A percentile compares a stretch with the other conserved stretches of the same genome.
Evolutionary conservation across 2,113 vertebrate genomes (phyloP).

Genomic region (Solea senegalensis): DNA sequence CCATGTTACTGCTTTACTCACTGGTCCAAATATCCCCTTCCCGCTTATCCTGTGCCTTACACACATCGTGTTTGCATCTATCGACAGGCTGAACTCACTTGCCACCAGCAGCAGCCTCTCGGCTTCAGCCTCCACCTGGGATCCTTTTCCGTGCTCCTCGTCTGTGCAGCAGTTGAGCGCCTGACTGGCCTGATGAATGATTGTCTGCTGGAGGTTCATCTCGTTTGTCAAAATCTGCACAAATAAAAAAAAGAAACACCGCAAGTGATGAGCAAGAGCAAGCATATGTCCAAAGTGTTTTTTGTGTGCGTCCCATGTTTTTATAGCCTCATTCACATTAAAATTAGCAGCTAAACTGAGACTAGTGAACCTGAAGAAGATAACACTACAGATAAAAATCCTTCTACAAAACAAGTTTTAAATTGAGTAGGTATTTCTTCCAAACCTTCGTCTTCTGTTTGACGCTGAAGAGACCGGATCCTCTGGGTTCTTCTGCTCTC

Average conservation of each 20-base stretch:
- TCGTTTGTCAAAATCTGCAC: constrained; percentile 83
- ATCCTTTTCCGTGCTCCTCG: constrained; percentile 95
- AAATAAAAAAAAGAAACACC: not conserved
- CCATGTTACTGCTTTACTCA: too few relatives aligned
- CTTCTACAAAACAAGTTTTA: not conserved
- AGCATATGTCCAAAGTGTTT: too few relatives aligned
- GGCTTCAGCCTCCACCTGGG: constrained; percentile 94
- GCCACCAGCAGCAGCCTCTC: constrained; percentile 93
- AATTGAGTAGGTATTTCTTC: not conserved
- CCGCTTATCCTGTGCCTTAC: not conserved
- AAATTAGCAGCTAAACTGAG: too few relatives aligned
- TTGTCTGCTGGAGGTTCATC: constrained; percentile 94
- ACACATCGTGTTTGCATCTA: not conserved
- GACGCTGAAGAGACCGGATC: constrained; percentile 79
- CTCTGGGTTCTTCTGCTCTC: constrained; percentile 79
- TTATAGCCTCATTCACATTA: too few relatives aligned
- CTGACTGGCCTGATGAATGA: constrained; percentile 97
- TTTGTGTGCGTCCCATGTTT: too few relatives aligned
- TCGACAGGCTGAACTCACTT: constrained; percentile 79
- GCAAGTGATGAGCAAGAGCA: too few relatives aligned
- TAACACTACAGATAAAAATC: not conserved
- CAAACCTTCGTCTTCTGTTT: constrained; percentile 94
- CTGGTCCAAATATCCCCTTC: too few relatives aligned
- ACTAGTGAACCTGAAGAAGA: not conserved
- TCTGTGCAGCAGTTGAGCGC: constrained; percentile 97